These are phyloP conservation scores for Brenthis daphne DNA, from an alignment of 2,888 invertebrate species.

Conservation along the genomic window DNA sequence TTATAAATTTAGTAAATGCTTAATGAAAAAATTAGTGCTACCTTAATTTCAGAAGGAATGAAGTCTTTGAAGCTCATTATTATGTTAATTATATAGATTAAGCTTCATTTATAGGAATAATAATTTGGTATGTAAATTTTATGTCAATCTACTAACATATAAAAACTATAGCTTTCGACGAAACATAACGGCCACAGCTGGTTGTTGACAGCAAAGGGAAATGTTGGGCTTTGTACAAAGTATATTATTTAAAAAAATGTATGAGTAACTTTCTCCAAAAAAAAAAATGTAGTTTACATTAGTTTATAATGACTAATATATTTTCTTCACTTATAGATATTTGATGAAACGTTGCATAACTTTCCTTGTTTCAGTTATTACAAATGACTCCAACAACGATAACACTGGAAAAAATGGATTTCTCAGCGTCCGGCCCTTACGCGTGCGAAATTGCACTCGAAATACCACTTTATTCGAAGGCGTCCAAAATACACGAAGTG, in stretches of 20 bases:
- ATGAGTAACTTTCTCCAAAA: neutral
- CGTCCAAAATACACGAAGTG: slow-evolving; percentile 88
- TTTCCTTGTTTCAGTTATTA: slow-evolving; percentile 55
- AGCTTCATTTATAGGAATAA: neutral
- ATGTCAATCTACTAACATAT: neutral
- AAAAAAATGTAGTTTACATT: neutral
- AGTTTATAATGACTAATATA: neutral
- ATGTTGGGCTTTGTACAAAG: neutral
- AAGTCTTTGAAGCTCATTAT: too few species aligned
- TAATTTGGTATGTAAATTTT: neutral
- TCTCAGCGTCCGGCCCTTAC: slow-evolving; percentile 89
- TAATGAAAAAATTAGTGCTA: too few species aligned
- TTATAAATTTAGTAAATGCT: too few species aligned
- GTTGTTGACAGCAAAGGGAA: slow-evolving; percentile 3
- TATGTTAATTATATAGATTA: too few species aligned
- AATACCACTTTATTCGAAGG: slow-evolving; percentile 91
- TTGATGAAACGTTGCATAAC: neutral
- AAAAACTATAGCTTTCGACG: slow-evolving; percentile 4
- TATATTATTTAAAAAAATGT: neutral
- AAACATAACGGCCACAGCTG: neutral
- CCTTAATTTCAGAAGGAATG: too few species aligned
- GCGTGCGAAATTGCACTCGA: slow-evolving; percentile 92
- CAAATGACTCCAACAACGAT: slow-evolving; percentile 73
- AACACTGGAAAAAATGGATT: slow-evolving; percentile 87
- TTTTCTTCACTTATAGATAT: neutral